Conservation (phyloP, 2,888 invertebrate genomes). For the Scrobipalpa atriplicella region DNA sequence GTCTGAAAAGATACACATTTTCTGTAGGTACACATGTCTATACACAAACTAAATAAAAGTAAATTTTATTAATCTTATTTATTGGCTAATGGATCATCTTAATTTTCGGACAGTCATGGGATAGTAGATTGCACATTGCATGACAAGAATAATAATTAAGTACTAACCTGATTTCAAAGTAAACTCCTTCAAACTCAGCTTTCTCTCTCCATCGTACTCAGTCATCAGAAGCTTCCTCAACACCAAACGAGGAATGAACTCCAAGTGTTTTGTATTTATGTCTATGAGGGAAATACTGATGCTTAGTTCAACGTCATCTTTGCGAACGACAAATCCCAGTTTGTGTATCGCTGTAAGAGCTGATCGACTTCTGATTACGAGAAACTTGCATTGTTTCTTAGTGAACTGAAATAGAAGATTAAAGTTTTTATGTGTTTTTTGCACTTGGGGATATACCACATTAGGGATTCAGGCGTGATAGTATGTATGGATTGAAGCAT, state of each 20-base stretch:
- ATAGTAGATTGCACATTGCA: too few relatives aligned
- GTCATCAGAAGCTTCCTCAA: conserved; percentile 49
- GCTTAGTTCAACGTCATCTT: conserved; percentile 48
- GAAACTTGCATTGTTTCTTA: conserved; percentile 60
- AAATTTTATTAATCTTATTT: too few relatives aligned
- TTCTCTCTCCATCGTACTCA: conserved; percentile 42
- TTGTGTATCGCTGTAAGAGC: conserved; percentile 60
- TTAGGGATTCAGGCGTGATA: too few relatives aligned
- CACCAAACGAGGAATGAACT: conserved; percentile 58
- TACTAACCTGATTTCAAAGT: conserved; percentile 58
- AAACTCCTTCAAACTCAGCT: conserved; percentile 57
- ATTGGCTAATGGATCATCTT: too few relatives aligned
- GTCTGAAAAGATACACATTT: conserved; percentile 65
- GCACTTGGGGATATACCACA: too few relatives aligned
- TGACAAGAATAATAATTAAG: neutral
- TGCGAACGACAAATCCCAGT: conserved; percentile 52
- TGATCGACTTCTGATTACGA: conserved; percentile 51
- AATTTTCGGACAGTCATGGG: too few relatives aligned
- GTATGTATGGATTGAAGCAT: too few relatives aligned
- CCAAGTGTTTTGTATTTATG: conserved; percentile 46
- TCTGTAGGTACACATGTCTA: too few relatives aligned
- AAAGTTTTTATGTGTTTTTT: too few relatives aligned
- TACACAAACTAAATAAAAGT: too few relatives aligned
- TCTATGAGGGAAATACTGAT: conserved; percentile 46
- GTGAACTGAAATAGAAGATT: conserved; percentile 52